These are phyloP conservation scores for Pycnonotus jocosus DNA, from an alignment of 2,113 vertebrate species.

Conservation along the genomic window DNA sequence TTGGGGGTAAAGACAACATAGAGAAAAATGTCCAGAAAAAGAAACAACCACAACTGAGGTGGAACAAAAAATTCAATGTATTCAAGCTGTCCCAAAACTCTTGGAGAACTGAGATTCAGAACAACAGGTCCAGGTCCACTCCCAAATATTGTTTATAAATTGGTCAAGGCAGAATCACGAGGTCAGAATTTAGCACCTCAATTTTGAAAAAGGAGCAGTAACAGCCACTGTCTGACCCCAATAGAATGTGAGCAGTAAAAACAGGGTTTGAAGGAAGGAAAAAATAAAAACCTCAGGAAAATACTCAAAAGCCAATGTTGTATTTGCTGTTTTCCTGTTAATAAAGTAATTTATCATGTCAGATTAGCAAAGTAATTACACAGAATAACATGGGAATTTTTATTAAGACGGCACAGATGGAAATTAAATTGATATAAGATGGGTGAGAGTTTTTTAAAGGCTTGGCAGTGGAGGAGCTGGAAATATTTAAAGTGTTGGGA, in stretches of 20 bases:
- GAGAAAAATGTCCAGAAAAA: background rate
- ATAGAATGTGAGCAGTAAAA: background rate
- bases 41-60: background rate
- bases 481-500: background rate
- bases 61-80: background rate
- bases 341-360: background rate
- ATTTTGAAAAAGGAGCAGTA: background rate
- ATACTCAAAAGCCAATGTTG: background rate
- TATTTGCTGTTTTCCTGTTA: background rate
- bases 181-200: background rate
- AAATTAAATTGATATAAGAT: background rate
- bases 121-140: background rate
- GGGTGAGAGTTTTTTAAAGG: background rate
- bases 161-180: background rate
- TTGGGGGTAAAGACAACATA: background rate
- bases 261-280: background rate
- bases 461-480: background rate
- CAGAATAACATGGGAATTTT: fast-evolving
- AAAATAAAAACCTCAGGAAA: background rate
- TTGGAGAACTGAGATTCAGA: background rate
- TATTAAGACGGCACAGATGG: background rate
- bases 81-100: background rate
- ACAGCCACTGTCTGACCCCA: background rate
- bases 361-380: background rate
- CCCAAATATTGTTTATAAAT: background rate